These are phyloP conservation scores for Leucophenga varia DNA, from an alignment of 1,140 invertebrate species.

Conservation along the genomic window DNA sequence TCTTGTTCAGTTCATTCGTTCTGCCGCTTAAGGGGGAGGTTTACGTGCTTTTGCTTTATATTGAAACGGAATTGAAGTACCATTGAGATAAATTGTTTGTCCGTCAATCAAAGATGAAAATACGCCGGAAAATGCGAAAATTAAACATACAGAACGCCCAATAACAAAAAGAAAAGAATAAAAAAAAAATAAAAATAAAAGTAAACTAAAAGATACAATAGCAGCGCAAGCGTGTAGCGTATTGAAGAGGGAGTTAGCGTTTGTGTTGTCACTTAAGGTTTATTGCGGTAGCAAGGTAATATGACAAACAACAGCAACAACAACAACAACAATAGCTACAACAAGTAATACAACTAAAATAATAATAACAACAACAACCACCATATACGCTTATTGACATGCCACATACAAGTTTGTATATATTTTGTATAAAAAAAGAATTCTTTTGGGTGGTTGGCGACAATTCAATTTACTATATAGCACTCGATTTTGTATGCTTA, in stretches of 20 bases:
- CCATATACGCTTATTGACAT: background rate
- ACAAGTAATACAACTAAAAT: conserved; percentile 18
- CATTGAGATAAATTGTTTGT: conserved; percentile 55
- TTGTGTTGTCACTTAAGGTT: conserved; percentile 32
- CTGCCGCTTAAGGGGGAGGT: no score
- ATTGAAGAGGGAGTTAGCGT: background rate
- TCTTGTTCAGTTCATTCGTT: no score
- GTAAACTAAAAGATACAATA: no score
- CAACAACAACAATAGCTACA: background rate
- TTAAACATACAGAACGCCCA: conserved; percentile 31
- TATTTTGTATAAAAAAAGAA: background rate
- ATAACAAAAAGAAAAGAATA: background rate
- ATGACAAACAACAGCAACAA: conserved; percentile 16
- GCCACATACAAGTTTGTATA: background rate
- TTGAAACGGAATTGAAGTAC: conserved; percentile 26
- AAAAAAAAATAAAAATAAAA: no score
- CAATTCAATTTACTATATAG: no score
- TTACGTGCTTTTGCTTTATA: no score
- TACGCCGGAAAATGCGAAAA: conserved; percentile 51
- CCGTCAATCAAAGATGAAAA: conserved; percentile 54
- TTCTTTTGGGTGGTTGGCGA: background rate
- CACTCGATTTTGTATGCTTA: no score
- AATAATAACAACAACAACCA: conserved; percentile 30
- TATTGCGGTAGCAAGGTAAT: conserved; percentile 31
- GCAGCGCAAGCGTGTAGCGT: background rate